These are phyloP conservation scores for Procavia capensis DNA, from an alignment of 2,113 vertebrate species.

Conservation along the genomic window DNA sequence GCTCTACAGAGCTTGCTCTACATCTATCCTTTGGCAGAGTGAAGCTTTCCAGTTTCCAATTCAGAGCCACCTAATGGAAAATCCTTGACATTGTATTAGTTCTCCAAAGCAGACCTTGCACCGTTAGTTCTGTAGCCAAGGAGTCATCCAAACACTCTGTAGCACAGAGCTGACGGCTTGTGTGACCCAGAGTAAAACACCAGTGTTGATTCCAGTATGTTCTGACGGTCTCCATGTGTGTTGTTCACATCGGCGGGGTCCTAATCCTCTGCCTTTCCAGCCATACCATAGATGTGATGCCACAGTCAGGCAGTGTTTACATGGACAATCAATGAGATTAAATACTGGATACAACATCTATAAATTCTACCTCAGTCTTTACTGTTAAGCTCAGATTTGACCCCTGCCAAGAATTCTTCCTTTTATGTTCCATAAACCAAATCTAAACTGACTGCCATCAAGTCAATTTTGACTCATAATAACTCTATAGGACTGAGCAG, in stretches of 20 bases:
- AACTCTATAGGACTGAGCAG: too few species aligned
- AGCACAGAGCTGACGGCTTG: too few species aligned
- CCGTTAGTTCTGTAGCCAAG: background rate
- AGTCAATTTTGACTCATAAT: too few species aligned
- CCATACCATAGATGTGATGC: background rate
- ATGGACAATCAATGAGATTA: background rate
- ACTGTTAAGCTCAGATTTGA: background rate
- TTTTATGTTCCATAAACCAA: too few species aligned
- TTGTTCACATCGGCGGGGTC: background rate
- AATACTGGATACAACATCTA: background rate
- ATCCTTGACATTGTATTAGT: conserved; percentile 77
- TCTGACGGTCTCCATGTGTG: too few species aligned
- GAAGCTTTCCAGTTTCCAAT: conserved; percentile 66
- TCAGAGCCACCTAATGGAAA: conserved; percentile 75
- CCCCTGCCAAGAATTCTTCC: too few species aligned
- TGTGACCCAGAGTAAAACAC: background rate
- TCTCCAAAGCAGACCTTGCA: conserved; percentile 59
- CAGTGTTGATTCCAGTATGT: background rate
- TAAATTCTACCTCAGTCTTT: background rate
- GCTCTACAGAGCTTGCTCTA: conserved; percentile 69
- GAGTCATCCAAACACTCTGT: background rate
- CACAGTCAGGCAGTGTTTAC: background rate
- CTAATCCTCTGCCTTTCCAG: background rate
- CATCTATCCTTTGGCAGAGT: conserved; percentile 68
- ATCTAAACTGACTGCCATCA: too few species aligned